Conservation (phyloP, 1,140 invertebrate species). For the Micrasema minimum region DNA sequence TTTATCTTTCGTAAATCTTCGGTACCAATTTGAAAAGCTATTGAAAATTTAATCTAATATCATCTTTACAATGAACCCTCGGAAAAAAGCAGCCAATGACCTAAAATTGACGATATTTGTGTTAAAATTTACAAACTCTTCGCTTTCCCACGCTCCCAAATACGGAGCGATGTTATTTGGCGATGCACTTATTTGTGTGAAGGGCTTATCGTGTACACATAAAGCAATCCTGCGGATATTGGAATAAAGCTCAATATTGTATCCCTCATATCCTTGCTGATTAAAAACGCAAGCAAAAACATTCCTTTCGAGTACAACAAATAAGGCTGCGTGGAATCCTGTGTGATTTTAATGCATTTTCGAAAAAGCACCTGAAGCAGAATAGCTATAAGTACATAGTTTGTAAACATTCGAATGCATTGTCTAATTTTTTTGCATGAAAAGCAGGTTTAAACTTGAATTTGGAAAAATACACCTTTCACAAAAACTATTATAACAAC, state of each 20-base stretch:
- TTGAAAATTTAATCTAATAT: conserved; percentile 20
- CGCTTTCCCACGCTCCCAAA: conserved; percentile 21
- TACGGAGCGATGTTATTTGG: conserved; percentile 20
- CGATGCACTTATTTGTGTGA: conserved; percentile 21
- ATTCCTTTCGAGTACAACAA: neutral
- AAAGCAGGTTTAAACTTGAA: conserved; percentile 16
- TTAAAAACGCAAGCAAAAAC: conserved; percentile 10
- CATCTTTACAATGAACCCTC: conserved; percentile 18
- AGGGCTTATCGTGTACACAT: neutral
- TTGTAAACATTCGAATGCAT: conserved; percentile 32
- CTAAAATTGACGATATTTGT: conserved; percentile 23
- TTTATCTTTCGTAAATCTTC: too few species aligned
- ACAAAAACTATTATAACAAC: conserved; percentile 7
- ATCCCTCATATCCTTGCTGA: neutral
- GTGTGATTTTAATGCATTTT: conserved; percentile 23
- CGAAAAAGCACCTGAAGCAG: conserved; percentile 22
- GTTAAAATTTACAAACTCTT: conserved; percentile 8
- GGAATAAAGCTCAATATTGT: conserved; percentile 5
- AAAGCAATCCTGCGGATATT: neutral
- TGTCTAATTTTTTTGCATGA: conserved; percentile 25
- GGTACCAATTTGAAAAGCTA: neutral
- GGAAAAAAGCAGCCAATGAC: conserved; percentile 25
- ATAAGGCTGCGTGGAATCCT: conserved; percentile 3
- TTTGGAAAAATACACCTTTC: conserved; percentile 22
- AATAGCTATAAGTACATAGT: conserved; percentile 18